phyloP scores from a whole-genome alignment of 2,888 invertebrate species.

The Volucella bombylans region DNA sequence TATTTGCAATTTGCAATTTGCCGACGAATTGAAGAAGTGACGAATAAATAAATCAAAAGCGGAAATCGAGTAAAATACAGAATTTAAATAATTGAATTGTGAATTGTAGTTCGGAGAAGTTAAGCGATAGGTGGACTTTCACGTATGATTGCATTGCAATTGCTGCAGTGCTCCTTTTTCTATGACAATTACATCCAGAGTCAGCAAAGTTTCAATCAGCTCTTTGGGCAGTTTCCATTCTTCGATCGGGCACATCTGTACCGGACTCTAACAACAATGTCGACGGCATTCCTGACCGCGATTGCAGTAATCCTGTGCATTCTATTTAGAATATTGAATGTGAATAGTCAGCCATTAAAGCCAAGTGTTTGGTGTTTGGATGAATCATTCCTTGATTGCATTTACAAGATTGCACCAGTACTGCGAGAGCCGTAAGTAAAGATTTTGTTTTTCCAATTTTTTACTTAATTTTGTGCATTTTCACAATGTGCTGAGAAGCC shows the following conservation, averaged over 20 bases:
- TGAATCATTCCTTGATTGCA: conserved; percentile 88
- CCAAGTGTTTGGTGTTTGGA: conserved; percentile 91
- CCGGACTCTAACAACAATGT: conserved; percentile 84
- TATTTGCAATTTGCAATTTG: conserved; percentile 21
- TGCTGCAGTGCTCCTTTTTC: conserved; percentile 74
- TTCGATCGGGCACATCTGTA: conserved; percentile 76
- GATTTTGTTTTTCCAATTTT: conserved; percentile 8
- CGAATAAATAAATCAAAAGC: background rate
- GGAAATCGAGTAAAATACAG: background rate
- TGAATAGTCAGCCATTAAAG: conserved; percentile 91
- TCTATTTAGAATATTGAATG: conserved; percentile 91
- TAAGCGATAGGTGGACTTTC: background rate
- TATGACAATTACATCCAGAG: conserved; percentile 75
- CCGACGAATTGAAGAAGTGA: background rate
- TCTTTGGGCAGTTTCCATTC: conserved; percentile 70
- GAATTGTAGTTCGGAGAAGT: background rate
- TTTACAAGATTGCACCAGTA: conserved; percentile 90
- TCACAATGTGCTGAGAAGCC: conserved; percentile 41
- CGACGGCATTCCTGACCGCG: conserved; percentile 90
- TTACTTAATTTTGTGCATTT: background rate
- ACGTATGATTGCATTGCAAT: conserved; percentile 71
- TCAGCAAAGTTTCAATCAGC: conserved; percentile 72
- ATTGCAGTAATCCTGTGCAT: conserved; percentile 92
- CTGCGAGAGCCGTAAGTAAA: conserved; percentile 91
- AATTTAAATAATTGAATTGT: background rate